Evolutionary conservation across 2,797 vertebrate genomes (phyloP), one percentile per base, ranked within the genome.

Genomic region (Sebastes kiyomatsui): DNA sequence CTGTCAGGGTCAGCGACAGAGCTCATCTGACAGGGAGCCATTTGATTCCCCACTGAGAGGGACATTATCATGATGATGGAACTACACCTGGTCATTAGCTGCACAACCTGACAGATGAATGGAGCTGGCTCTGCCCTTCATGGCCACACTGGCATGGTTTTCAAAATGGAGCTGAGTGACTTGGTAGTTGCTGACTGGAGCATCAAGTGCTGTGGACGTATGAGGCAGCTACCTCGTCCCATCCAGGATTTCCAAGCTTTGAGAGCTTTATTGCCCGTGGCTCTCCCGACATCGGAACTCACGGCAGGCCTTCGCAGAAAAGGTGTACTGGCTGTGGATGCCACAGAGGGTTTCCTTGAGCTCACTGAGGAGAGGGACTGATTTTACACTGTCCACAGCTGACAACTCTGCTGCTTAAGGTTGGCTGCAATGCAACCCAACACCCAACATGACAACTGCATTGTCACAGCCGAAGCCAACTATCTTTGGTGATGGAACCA

Each of bases 21-120:
- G 49, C 52, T 70, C 33, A 56, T 61, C 33, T 67, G 56, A 68
- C 27, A 42, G 12, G 23, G 18, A 32, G 55, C 27, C 28, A 23
- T 84, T 67, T 79, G 38, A 52, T 67, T 75, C 7, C 59, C 35
- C 4, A 7, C 32, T 49, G 35, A 23, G 14, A 61, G 32, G 18
- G 5, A 33, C 52, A 55, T 73, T 33, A 49, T 49, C 59, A 61
- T 69, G 16, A 72, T 6, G 8, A 35, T 28, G 30, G 16, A 3
- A 38, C 46, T 59, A 67, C 14, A 80, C 23, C 65, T 72, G 58
- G 27, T 69, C 46, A 60, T 77, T 54, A 67, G 35, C 32, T 67
- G 66, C 59, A 72, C 27, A 33, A 27, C 28, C 6, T 25, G 32
- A 27, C n/a, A 35, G 22, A 38, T 32, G 59, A 33, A 33, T 32